Conservation (phyloP, 2,888 invertebrate species). For the Invenusta paracnida region DNA sequence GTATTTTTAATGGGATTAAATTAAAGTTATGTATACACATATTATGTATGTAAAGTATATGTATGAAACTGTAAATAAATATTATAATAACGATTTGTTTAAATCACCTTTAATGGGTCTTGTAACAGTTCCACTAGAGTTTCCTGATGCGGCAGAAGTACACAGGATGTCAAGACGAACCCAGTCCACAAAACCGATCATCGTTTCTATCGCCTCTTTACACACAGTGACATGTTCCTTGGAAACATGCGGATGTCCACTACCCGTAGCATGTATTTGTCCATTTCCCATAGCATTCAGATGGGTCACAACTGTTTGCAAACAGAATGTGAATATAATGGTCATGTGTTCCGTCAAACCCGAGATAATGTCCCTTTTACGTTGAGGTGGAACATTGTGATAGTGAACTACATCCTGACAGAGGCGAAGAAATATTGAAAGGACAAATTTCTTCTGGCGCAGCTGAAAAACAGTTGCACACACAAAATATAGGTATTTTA, state of each 20-base stretch:
- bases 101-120: too few species aligned
- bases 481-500: neutral
- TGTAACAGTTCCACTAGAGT: too few species aligned
- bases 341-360: conserved; percentile 80
- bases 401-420: conserved; percentile 87
- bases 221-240: neutral
- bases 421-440: conserved; percentile 78
- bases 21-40: too few species aligned
- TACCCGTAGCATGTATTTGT: neutral
- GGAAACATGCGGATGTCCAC: too few species aligned
- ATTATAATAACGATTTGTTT: too few species aligned
- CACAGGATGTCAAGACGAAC: neutral
- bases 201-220: neutral
- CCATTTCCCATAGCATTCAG: neutral
- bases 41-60: too few species aligned
- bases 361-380: conserved; percentile 80
- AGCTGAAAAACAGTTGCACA: conserved; percentile 50
- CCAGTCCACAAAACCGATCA: neutral
- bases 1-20: too few species aligned
- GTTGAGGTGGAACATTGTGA: conserved; percentile 75
- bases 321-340: conserved; percentile 64
- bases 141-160: too few species aligned
- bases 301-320: neutral
- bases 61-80: too few species aligned
- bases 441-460: conserved; percentile 80